Evolutionary conservation across 30 jellyfish, hydroid and myxozoan species (phyloP), one percentile per base, ranked within the genome.

Genomic region (Chrysaora quinquecirrha): DNA sequence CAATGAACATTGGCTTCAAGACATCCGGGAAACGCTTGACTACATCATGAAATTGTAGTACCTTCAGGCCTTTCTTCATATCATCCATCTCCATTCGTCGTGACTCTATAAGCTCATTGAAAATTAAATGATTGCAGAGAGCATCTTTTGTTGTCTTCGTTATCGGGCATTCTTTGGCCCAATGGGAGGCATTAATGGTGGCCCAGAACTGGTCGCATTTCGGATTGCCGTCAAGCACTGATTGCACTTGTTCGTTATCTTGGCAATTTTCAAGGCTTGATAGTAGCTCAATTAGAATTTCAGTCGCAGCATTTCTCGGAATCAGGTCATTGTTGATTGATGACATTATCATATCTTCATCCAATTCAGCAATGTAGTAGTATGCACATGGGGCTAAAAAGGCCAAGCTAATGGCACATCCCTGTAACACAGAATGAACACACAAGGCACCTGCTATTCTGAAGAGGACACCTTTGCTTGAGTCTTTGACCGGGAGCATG

Each of bases 291-390:
- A 43, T 43, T 43, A 43, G 58, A 43, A 43, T 43, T 43, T 43
- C 58, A 43, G 9, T 43, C 73, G 73, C 73, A 1, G 73, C 30
- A 60, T 60, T 60, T 60, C 73, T 60, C 33, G 73, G 73, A 60
- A 60, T 60, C 73, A 60, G 73, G 73, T 60, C 73, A 60, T 60
- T 7, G 73, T 60, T 60, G 73, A 60, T 60, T 60, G 73, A 60
- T 60, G 73, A 60, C 73, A 60, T 60, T 60, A 60, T 60, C 73
- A 60, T 60, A 60, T 60, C 73, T 60, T 60, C 73, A 60, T 60
- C 73, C 73, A 60, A 60, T 60, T 60, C 73, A 60, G 73, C 73
- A 60, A 60, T 60, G 73, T 60, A 60, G 73, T 60, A 60, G 73
- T 0, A 60, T 14, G 30, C 71, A 56, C 71, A 56, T 56, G 71